These are phyloP conservation scores for Subanguina moxae DNA, from an alignment of 1,140 invertebrate species.

Conservation along the genomic window DNA sequence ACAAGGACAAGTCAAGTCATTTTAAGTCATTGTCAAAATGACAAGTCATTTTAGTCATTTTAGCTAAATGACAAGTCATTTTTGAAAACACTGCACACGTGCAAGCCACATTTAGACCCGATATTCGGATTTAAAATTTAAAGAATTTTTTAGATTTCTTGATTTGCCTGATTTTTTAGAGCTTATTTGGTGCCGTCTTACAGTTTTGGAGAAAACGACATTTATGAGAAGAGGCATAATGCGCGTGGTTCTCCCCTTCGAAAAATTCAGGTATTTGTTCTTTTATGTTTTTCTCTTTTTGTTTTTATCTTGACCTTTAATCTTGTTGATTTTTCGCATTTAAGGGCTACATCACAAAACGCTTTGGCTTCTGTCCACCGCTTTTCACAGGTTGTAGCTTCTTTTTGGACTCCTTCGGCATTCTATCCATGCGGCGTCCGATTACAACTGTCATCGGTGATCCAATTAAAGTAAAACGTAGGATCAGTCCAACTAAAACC, in stretches of 20 bases:
- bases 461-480: conserved; percentile 50
- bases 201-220: conserved; percentile 62
- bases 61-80: no score
- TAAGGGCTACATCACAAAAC: conserved; percentile 64
- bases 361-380: conserved; percentile 79
- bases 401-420: conserved; percentile 81
- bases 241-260: conserved; percentile 32
- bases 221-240: conserved; percentile 59
- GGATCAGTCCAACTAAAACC: conserved; percentile 45
- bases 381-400: conserved; percentile 77
- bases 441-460: conserved; percentile 69
- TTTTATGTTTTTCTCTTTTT: no score
- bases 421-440: conserved; percentile 73
- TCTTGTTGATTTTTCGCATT: conserved; percentile 9
- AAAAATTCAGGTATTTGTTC: conserved; percentile 30
- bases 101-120: no score
- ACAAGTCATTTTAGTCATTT: no score
- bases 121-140: no score
- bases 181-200: conserved; percentile 61
- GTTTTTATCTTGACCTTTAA: background rate
- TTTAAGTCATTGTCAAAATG: no score
- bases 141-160: no score
- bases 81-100: no score
- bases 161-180: conserved; percentile 6
- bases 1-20: no score